Conservation (phyloP, 2,888 invertebrate species). For the Notodonta dromedarius region DNA sequence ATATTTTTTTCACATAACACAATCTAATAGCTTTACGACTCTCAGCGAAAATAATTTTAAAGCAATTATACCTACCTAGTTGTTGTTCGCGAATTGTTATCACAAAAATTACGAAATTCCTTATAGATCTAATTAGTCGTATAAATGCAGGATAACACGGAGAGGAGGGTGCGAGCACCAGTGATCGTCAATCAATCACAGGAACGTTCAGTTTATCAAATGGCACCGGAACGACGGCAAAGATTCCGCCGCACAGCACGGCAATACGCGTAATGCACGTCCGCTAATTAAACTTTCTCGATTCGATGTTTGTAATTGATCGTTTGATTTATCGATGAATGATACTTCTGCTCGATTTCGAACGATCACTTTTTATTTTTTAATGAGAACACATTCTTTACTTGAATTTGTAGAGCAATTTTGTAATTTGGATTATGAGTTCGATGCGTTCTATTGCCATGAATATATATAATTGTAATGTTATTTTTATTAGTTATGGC, state of each 20-base stretch:
- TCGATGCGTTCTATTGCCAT: not conserved
- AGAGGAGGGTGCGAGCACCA: slow-evolving; percentile 47
- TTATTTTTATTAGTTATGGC: not conserved
- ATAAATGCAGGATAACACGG: slow-evolving; percentile 11
- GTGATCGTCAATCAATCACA: slow-evolving; percentile 47
- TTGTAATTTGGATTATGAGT: slow-evolving; percentile 11
- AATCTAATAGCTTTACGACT: not conserved
- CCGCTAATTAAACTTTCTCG: slow-evolving; percentile 41
- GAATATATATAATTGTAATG: too few species aligned
- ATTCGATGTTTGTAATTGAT: slow-evolving; percentile 41
- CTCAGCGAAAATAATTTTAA: not conserved
- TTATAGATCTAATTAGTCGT: slow-evolving; percentile 21
- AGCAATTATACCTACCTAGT: too few species aligned
- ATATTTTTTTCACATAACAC: too few species aligned
- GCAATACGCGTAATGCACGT: slow-evolving; percentile 23
- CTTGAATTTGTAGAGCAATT: slow-evolving; percentile 18
- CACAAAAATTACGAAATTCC: slow-evolving; percentile 11
- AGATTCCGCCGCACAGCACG: slow-evolving; percentile 39
- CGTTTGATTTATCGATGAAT: slow-evolving; percentile 47
- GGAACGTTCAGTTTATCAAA: slow-evolving; percentile 38
- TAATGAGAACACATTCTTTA: slow-evolving; percentile 47
- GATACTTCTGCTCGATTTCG: slow-evolving; percentile 35
- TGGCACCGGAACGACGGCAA: slow-evolving; percentile 34
- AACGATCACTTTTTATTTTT: slow-evolving; percentile 46
- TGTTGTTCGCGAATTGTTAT: slow-evolving; percentile 6